Evolutionary conservation across 1,140 invertebrate species (phyloP).

Genomic region (Meteorus sp.): DNA sequence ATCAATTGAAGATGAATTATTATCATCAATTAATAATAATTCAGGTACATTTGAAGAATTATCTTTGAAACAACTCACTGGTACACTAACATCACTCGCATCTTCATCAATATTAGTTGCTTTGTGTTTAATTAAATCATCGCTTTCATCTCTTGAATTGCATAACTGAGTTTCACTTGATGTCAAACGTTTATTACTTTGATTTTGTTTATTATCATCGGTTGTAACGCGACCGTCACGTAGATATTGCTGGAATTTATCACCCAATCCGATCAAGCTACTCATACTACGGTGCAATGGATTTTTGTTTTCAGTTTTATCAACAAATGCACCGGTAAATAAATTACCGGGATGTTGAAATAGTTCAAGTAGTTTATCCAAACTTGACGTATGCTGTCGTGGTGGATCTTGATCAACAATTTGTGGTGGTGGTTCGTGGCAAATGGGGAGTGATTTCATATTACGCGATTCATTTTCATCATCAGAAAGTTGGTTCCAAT

Average conservation of each 20-base stretch:
- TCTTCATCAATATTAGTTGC: too few relatives aligned
- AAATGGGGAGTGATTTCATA: too few relatives aligned
- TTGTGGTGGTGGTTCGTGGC: background rate
- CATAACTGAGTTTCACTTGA: slow-evolving; percentile 15
- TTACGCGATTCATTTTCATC: too few relatives aligned
- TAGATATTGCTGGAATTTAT: slow-evolving; percentile 43
- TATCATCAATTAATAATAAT: too few relatives aligned
- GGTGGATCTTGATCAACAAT: too few relatives aligned
- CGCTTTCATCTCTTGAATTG: slow-evolving; percentile 12
- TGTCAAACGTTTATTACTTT: slow-evolving; percentile 10
- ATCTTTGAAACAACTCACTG: slow-evolving; percentile 35
- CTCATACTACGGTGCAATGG: slow-evolving; percentile 34
- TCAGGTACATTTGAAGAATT: too few relatives aligned
- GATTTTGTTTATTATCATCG: slow-evolving; percentile 14
- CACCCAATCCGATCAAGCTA: slow-evolving; percentile 37
- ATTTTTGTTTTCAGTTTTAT: slow-evolving; percentile 29
- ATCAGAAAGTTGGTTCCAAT: too few relatives aligned
- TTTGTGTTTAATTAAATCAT: slow-evolving; percentile 1
- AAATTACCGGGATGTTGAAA: slow-evolving; percentile 41
- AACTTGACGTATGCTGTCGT: slow-evolving; percentile 35
- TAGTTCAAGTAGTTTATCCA: slow-evolving; percentile 38
- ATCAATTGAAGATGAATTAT: too few relatives aligned
- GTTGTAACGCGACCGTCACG: slow-evolving; percentile 27
- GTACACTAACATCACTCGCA: slow-evolving; percentile 1
- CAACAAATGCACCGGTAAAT: slow-evolving; percentile 31